phyloP scores from a whole-genome alignment of 1,140 invertebrate species.

The Neodiprion virginianus region DNA sequence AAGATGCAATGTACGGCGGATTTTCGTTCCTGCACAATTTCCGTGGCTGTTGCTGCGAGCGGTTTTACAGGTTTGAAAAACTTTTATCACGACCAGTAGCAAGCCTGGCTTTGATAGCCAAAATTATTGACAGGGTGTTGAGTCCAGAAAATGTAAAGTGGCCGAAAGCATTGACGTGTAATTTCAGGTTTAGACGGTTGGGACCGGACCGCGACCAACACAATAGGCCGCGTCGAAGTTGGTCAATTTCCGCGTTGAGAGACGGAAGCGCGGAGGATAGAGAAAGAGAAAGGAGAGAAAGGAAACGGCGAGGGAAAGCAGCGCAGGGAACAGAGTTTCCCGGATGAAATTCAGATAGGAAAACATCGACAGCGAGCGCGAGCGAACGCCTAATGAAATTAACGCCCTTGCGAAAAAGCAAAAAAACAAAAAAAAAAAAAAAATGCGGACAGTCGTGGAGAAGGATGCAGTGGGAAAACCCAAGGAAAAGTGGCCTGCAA shows the following conservation, averaged over 20 bases:
- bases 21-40: no score
- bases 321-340: not conserved
- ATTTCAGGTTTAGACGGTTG: not conserved
- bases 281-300: not conserved
- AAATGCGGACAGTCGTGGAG: no score
- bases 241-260: not conserved
- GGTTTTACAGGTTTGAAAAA: no score
- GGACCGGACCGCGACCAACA: not conserved
- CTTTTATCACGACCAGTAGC: no score
- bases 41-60: no score
- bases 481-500: not conserved
- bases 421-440: no score
- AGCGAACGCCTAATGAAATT: not conserved
- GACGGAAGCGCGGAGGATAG: not conserved
- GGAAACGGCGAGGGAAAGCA: no score
- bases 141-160: not conserved
- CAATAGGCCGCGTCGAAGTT: not conserved
- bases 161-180: not conserved
- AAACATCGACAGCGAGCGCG: no score
- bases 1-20: no score
- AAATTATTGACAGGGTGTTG: not conserved
- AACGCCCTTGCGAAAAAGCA: not conserved
- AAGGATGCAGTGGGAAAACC: no score
- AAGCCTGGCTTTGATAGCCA: not conserved
- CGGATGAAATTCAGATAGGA: not conserved